phyloP scores from a whole-genome alignment of 2,797 vertebrate genomes.

The Sebastes cheni region DNA sequence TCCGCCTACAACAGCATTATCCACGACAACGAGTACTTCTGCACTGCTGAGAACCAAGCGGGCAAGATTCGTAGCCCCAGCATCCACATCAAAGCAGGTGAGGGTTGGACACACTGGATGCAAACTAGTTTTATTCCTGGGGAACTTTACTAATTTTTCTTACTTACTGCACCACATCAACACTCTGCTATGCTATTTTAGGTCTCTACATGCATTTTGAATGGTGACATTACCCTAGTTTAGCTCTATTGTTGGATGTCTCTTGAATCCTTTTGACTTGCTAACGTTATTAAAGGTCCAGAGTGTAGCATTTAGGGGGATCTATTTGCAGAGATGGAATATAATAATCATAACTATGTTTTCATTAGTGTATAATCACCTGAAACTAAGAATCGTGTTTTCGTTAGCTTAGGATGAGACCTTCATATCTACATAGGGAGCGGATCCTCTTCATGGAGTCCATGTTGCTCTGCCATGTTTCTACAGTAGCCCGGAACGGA shows the following conservation, averaged over 20 bases:
- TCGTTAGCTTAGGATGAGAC: too few relatives aligned
- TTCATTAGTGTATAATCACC: too few relatives aligned
- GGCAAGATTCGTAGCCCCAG: slow-evolving; percentile 98
- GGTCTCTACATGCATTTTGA: not conserved
- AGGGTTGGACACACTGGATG: slow-evolving; percentile 34
- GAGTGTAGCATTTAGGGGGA: too few relatives aligned
- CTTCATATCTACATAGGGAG: too few relatives aligned
- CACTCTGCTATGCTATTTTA: not conserved
- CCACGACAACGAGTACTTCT: slow-evolving; percentile 99
- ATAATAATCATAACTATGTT: too few relatives aligned
- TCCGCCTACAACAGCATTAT: slow-evolving; percentile 99
- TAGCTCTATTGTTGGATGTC: not conserved
- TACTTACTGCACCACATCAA: not conserved
- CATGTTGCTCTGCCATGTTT: accelerated
- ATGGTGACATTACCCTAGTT: not conserved
- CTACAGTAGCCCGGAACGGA: too few relatives aligned
- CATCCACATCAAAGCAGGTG: slow-evolving; percentile 98
- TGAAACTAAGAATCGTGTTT: too few relatives aligned
- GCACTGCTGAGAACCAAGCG: slow-evolving; percentile 96
- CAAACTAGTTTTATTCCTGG: not conserved
- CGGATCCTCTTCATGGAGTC: accelerated
- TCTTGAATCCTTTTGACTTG: not conserved
- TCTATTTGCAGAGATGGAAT: too few relatives aligned
- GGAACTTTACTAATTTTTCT: not conserved
- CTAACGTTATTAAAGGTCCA: not conserved